Base-by-base conservation (phyloP, 1,140 invertebrate species). In the Hyposmocoma kahamanoa region DNA sequence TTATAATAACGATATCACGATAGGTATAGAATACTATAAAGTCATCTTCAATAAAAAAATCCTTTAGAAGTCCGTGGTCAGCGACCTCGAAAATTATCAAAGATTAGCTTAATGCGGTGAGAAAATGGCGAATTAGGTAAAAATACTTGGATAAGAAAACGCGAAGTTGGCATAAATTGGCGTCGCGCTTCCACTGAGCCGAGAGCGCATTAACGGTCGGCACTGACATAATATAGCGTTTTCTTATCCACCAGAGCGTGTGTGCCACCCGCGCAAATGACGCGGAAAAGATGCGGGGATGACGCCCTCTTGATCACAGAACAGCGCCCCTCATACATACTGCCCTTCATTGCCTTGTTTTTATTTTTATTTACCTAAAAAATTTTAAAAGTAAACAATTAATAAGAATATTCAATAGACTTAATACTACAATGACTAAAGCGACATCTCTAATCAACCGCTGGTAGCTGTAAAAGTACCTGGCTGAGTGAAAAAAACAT, bases 141-240 rank as follows among this genome's bases (percentile, higher is more conserved):
- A 56, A 67, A 59, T 57, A 62, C 42, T 56, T 61, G 56, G 73
- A 74, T 77, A 77, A 73, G 71, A 71, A 70, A 77, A 69, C 53
- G 71, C 67, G 56, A 57, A 50, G 59, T 53, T 62, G 59, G 68
- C 67, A 67, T 67, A 77, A 70, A 74, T 77, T 72, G 73, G 63
- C 54, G 61, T n/a, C 54, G 62, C 65, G 56, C 50, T 59, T 71
- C 64, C 67, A 75, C 55, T 69, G 63, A 72, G 58, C 53, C 62
- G 70, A 59, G 53, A 53, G 50, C 52, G 50, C 61, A 73, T 73
- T 78, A 78, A 70, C 66, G 55, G 24, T 26, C 45, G 60, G 52
- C 50, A 47, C 50, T 59, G 60, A 65, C 59, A 58, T 62, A 36
- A 61, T 59, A 59, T 58, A 57, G 43, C 47, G 54, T 24, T 61